Evolutionary conservation across 2,888 invertebrate species (phyloP), one percentile per base, ranked within the genome.

Genomic region (Nymphalis urticae): DNA sequence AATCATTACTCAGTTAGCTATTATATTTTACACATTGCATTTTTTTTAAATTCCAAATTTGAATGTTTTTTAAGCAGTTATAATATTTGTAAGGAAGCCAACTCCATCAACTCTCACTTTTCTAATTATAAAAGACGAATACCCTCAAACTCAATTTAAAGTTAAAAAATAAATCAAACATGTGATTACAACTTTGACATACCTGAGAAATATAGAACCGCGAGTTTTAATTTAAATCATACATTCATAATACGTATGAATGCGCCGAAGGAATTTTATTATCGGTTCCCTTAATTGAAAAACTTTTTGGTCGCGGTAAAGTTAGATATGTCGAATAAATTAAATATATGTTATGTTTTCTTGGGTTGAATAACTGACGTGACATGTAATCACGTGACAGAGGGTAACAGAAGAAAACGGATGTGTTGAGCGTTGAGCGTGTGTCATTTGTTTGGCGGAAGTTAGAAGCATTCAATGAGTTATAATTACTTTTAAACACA

Each of bases 261-360:
- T 59, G 58, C 69, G 53, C 36, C 80, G 56, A 66, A 83, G 85
- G 87, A 89, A 88, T 89, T 89, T 89, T 85, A 88, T 88, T 86
- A 85, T 77, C 80, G 81, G 78, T 81, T 82, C 50, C 66, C 70
- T 86, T 91, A 90, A 92, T 91, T 90, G 88, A 90, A 90, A 92
- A 91, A 92, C 80, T 91, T 92, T 85, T 75, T 19, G 73, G 76
- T 77, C 77, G 78, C 76, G 78, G 79, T 83, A 85, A 85, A 81
- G 82, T 82, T 76, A 82, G 75, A 83, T 85, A 83, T 86, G 85
- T 87, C 87, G 85, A 89, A 88, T 89, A 86, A 84, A 82, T 86
- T 85, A 85, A 81, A 82, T 84, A 82, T 77, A 76, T 82, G 83
- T 85, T 84, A 85, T 84, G 36, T 42, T 2, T 42, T 13, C 13